Conservation (phyloP, 2,113 vertebrate species). For the Eulemur rufifrons region DNA sequence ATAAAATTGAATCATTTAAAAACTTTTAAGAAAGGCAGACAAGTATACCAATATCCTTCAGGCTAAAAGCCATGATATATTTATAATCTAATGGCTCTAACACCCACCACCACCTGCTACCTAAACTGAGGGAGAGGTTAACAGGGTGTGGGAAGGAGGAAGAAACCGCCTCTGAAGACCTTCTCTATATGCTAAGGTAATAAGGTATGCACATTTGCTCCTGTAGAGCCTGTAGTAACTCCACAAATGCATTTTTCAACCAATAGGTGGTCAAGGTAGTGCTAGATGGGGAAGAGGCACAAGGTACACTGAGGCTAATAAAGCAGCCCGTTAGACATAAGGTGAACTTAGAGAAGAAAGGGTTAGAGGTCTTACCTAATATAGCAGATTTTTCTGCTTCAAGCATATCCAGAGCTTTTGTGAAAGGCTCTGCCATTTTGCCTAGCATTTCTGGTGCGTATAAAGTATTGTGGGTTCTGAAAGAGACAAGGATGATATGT, state of each 20-base stretch:
- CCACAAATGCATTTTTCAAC: neutral
- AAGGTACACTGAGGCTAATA: neutral
- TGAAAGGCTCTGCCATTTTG: conserved; percentile 91
- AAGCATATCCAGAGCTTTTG: conserved; percentile 91
- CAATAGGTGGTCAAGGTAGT: neutral
- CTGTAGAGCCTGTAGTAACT: neutral
- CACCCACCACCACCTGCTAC: neutral
- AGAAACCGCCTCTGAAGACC: neutral
- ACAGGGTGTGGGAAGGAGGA: too few species aligned
- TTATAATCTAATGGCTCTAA: neutral
- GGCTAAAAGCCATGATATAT: neutral
- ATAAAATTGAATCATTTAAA: neutral
- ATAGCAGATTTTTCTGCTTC: conserved; percentile 93
- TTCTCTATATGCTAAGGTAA: neutral
- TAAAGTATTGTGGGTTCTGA: conserved; percentile 94
- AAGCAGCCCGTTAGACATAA: neutral
- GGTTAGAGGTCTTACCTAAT: conserved; percentile 87
- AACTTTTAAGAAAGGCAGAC: neutral
- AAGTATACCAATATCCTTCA: neutral
- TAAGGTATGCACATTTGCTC: neutral
- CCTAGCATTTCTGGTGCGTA: conserved; percentile 92
- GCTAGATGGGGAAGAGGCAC: neutral
- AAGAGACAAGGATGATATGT: conserved; percentile 74
- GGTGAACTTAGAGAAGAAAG: neutral
- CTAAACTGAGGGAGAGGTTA: neutral